Conservation (phyloP, 1,140 invertebrate genomes). For the Saxidomus purpurata region DNA sequence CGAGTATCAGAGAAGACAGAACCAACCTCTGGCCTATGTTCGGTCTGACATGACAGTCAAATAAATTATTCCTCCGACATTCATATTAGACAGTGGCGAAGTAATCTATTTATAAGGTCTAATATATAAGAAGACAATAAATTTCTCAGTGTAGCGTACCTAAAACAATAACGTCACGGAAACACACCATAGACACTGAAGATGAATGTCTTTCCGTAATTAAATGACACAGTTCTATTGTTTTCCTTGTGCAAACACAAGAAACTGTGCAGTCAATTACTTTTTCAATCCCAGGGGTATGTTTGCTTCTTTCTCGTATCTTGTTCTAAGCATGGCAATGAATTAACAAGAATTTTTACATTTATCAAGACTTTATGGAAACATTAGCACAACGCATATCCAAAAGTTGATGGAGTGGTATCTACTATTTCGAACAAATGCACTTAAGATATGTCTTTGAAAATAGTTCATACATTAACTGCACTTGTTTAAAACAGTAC, state of each 20-base stretch:
- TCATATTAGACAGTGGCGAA: background rate
- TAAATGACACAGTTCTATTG: constrained; percentile 26
- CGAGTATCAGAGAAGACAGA: too few species aligned
- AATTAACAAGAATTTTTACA: background rate
- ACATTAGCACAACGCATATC: too few species aligned
- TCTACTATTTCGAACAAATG: too few species aligned
- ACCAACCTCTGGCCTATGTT: too few species aligned
- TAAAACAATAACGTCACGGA: constrained; percentile 17
- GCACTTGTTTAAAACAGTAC: too few species aligned
- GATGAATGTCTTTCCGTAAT: constrained; percentile 53
- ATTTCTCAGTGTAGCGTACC: background rate
- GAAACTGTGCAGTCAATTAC: background rate
- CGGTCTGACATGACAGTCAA: too few species aligned
- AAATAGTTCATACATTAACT: too few species aligned
- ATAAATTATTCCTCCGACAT: too few species aligned
- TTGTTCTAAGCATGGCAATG: background rate
- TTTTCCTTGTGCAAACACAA: constrained; percentile 2
- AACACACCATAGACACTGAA: background rate
- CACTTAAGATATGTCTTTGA: too few species aligned
- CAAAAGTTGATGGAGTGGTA: too few species aligned
- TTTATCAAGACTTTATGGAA: too few species aligned
- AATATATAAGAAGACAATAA: background rate
- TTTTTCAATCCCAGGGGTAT: background rate
- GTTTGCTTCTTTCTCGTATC: background rate
- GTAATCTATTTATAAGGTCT: background rate